Conservation (phyloP, 2,113 vertebrate genomes). For the Cacatua alba region DNA sequence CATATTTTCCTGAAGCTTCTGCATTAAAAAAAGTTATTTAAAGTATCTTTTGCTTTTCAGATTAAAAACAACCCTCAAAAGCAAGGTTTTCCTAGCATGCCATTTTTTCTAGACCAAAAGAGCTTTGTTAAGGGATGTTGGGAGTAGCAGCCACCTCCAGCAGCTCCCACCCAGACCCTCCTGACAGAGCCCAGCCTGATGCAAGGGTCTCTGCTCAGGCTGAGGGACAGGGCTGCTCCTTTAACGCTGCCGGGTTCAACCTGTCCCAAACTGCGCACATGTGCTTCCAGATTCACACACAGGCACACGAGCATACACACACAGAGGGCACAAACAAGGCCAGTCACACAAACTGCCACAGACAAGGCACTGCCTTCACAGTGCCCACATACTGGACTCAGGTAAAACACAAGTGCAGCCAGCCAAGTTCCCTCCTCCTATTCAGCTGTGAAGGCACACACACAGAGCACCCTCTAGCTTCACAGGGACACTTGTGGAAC, state of each 20-base stretch:
- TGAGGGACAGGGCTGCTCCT: accelerated
- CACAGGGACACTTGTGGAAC: accelerated
- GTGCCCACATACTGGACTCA: accelerated
- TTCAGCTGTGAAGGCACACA: accelerated
- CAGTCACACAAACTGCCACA: background rate
- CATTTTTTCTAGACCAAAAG: background rate
- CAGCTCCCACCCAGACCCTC: background rate
- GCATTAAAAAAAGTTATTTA: background rate
- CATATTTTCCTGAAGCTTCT: background rate
- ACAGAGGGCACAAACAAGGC: accelerated
- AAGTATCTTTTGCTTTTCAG: background rate
- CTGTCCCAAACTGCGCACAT: accelerated
- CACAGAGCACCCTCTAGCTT: background rate
- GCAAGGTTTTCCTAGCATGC: background rate
- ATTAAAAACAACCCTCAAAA: background rate
- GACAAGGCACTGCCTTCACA: background rate
- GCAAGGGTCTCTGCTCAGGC: background rate
- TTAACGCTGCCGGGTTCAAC: accelerated
- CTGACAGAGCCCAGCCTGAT: accelerated
- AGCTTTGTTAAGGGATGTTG: background rate
- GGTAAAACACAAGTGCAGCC: background rate
- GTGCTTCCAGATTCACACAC: background rate
- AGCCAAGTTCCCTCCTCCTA: background rate
- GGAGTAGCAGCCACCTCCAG: background rate
- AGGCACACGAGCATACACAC: background rate